Base-by-base conservation (phyloP, 1,140 invertebrate genomes). In the Orius insidiosus region DNA sequence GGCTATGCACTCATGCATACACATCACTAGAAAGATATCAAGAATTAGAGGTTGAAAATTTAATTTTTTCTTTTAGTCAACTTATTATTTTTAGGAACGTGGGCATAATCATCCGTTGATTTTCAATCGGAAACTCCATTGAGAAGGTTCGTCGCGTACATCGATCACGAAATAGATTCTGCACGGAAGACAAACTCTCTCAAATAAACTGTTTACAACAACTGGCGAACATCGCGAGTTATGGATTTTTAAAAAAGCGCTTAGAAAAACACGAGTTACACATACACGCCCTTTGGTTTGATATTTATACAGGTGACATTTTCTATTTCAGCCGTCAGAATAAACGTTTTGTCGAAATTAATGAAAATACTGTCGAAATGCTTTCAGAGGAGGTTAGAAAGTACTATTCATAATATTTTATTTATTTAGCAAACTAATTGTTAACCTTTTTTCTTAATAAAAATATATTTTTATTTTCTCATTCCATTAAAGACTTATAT, bases 301-400 rank as follows among this genome's bases (percentile, higher is more conserved):
- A 97, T 62, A 92, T 96, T 58, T 93, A 93, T 57, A 93, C 86
- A 0, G 92, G 90, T 2, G 86, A 95, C 64, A 86, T 96, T 57
- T 92, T 87, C 60, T 90, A 85, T 58, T 94, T 94, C 56, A 92
- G 86, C 58, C 70, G 84, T 50, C 74, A 76, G 33, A 74, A 77
- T 18, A 90, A 93, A 63, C 62, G 66, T 52, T 92, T 90, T 65
- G 69, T 90, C 7, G 68, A 86, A 55, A 78, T 90, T 30, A 85
- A 86, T 59, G 87, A 93, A 64, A 60, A 69, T 3, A 85, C 74
- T 37, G 77, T 86, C 51, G 73, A 76, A 31, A 70, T 67, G 46
- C 65, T 90, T 45, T 62, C 85, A 19, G 67, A 73, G 38, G 86
- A 92, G 72, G 73, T 89, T 10, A 63, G 71, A 46, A 73, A 70